Base-by-base conservation (phyloP, 2,888 invertebrate genomes). In the Morinoia aosen region DNA sequence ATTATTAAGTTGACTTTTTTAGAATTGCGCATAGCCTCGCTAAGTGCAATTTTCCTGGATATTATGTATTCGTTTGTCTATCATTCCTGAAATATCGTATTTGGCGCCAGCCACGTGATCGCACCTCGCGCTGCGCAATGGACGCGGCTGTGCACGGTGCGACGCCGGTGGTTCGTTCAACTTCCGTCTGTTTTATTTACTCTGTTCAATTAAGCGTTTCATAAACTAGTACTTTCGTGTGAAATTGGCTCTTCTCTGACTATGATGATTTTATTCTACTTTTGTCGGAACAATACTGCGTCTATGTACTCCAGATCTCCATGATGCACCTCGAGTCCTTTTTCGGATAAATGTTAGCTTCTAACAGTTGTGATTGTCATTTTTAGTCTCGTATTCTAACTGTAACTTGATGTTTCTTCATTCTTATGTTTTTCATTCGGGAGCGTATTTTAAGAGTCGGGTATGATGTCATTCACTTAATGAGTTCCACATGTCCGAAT, bases 21-120 rank as follows among this genome's bases (percentile, higher is more conserved):
- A 76, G 19, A 25, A 76, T 25, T 16, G 25, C 25, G 76, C 25
- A 33, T 76, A 33, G 10, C 16, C 33, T 33, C 8, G 8, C 8
- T 76, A 33, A 19, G 76, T 10, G 76, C 8, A 19, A 10, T 10
- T 76, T 76, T 19, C 2, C 2, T 19, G 76, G 25, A 7, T 76
- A 76, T 76, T 33, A 2, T 76, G 10, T 19, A 33, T 33, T 76
- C 10, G 25, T 33, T 76, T 33, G 2, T 76, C 1, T 19, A 33
- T 33, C 25, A 16, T 10, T 33, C 76, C 33, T 76, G 90, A 90
- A 93, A 57, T 93, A 93, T 93, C 25, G 93, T 93, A 93, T 93
- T 93, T 93, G 57, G 93, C 93, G 93, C 93, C 93, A 93, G 57
- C 93, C 93, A 93, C 93, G 93, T 93, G 93, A 93, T 93, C 93